These are phyloP conservation scores for Oreohelix idahoensis DNA, from an alignment of 1,140 invertebrate genomes.

Conservation along the genomic window DNA sequence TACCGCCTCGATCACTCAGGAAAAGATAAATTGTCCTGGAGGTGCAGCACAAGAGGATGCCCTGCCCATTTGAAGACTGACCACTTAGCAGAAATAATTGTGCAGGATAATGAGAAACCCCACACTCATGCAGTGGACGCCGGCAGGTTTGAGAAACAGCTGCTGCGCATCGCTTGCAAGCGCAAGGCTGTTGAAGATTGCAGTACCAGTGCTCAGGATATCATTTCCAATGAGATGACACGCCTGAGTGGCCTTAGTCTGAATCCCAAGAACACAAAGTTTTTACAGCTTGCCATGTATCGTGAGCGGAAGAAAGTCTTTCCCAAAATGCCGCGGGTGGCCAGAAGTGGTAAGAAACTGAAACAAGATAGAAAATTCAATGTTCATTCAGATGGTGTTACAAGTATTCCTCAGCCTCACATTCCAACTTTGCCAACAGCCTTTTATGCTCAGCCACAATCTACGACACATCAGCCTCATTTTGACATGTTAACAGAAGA, in stretches of 20 bases:
- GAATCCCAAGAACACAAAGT: conserved; percentile 2
- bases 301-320: conserved; percentile 13
- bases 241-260: background rate
- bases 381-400: background rate
- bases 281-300: conserved; percentile 13
- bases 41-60: background rate
- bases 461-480: background rate
- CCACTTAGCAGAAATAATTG: background rate
- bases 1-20: conserved; percentile 11
- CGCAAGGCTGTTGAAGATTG: conserved; percentile 8
- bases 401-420: background rate
- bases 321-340: background rate
- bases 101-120: conserved; percentile 4
- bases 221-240: conserved; percentile 15
- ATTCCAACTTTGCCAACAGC: background rate
- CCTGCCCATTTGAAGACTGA: conserved; percentile 8
- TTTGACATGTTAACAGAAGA: conserved; percentile 4
- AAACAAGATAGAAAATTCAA: background rate
- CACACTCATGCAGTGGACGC: conserved; percentile 8
- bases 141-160: conserved; percentile 5
- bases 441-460: background rate
- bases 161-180: conserved; percentile 10
- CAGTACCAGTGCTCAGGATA: background rate
- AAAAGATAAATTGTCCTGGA: background rate
- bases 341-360: conserved; percentile 1